Evolutionary conservation across 2,888 invertebrate genomes (phyloP).

Genomic region (Glaucopsyche alexis): DNA sequence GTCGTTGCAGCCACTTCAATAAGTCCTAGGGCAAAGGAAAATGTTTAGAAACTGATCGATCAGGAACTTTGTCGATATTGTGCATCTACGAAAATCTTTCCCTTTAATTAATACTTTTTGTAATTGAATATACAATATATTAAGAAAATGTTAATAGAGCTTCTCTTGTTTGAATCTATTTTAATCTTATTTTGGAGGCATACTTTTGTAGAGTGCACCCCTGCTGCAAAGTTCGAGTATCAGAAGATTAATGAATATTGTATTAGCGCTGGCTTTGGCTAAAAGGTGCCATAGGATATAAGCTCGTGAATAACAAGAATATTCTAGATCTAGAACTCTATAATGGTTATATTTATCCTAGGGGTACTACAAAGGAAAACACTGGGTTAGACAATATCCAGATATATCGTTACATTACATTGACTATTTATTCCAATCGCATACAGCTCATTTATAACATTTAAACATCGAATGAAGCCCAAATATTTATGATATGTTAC

Average conservation of each 20-base stretch:
- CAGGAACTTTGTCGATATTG: too few species aligned
- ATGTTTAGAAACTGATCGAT: too few species aligned
- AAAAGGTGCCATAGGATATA: slow-evolving; percentile 7
- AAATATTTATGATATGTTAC: slow-evolving; percentile 31
- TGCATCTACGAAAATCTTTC: too few species aligned
- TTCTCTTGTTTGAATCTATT: too few species aligned
- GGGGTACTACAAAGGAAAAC: slow-evolving; percentile 6
- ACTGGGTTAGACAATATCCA: neutral
- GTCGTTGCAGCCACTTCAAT: too few species aligned
- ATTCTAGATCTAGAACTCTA: slow-evolving; percentile 23
- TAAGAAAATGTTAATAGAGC: too few species aligned
- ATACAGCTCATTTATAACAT: slow-evolving; percentile 24
- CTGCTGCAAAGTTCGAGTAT: neutral
- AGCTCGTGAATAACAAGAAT: slow-evolving; percentile 12
- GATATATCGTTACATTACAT: neutral
- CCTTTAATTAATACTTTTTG: too few species aligned
- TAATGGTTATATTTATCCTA: slow-evolving; percentile 18
- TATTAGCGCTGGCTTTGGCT: neutral
- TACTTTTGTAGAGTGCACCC: neutral
- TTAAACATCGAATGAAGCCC: slow-evolving; percentile 26
- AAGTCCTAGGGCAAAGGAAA: too few species aligned
- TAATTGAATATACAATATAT: too few species aligned
- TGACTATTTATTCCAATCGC: slow-evolving; percentile 12
- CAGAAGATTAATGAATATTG: neutral
- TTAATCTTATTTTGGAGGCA: too few species aligned